Base-by-base conservation (phyloP, 2,888 invertebrate genomes). In the Netelia melanura region DNA sequence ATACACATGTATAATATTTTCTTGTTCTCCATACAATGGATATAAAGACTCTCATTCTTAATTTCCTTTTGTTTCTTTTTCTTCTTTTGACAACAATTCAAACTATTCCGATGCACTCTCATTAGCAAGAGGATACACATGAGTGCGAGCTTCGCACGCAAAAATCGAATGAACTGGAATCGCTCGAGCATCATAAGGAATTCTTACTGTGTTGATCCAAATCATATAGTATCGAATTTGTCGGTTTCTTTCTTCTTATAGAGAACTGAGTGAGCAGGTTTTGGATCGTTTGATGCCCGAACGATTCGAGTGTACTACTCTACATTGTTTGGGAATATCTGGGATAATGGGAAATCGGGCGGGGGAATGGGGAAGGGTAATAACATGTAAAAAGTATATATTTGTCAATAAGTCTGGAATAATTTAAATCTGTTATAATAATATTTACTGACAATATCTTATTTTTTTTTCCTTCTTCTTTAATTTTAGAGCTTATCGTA, bases 381-480 rank as follows among this genome's bases (percentile, higher is more conserved):
- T 86, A 85, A 88, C 85, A 85, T 88, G 86, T 85, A 88, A 88
- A 88, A 90, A 88, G 86, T 87, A 87, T 87, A 86, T 88, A 89
- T 89, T 85, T 88, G 86, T 88, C 88, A 88, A 87, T 88, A 84
- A 83, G 83, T 88, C 87, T 88, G 85, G 88, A 90, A 89, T 89
- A 88, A 88, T 88, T 89, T 88, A 86, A 88, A 89, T 87, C 88
- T 88, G 87, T 88, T 88, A 88, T 89, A 89, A 89, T 89, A 87
- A 90, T 89, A 88, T 88, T 87, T 90, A 87, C 86, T 88, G 87
- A 89, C 87, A 87, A 83, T 88, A 76, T 85, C 87, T 83, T 86
- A 74, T 86, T 85, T 87, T 86, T 86, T 83, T 86, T 83, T 76
- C 87, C 83, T 83, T 85, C 38, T 80, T 88, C 86, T 86, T 89